Conservation (phyloP, 2,113 vertebrate species). For the Oryzias curvinotus region DNA sequence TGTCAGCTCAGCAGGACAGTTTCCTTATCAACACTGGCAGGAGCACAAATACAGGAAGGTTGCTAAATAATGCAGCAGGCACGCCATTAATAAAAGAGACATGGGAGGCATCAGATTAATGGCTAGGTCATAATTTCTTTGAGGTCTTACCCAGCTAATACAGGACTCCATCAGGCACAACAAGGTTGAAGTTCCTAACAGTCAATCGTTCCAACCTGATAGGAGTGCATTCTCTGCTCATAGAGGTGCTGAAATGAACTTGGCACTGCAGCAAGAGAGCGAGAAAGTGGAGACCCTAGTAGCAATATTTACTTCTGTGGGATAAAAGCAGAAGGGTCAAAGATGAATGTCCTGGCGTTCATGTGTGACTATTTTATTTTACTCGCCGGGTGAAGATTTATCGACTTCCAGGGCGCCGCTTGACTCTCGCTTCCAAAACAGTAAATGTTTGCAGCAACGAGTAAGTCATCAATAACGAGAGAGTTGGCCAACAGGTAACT, state of each 20-base stretch:
- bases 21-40: slow-evolving; percentile 57
- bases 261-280: neutral
- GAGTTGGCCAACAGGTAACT: slow-evolving; percentile 51
- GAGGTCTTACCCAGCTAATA: slow-evolving; percentile 39
- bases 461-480: slow-evolving; percentile 50
- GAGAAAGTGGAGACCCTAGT: slow-evolving; percentile 20
- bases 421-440: slow-evolving; percentile 47
- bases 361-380: slow-evolving; percentile 50
- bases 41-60: slow-evolving; percentile 59
- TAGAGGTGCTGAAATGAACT: slow-evolving; percentile 9
- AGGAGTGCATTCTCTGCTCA: slow-evolving; percentile 9
- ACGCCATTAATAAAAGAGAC: slow-evolving; percentile 60
- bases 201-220: slow-evolving; percentile 27
- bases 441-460: slow-evolving; percentile 71
- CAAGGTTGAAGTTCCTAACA: slow-evolving; percentile 46
- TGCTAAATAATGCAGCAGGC: slow-evolving; percentile 72
- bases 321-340: slow-evolving; percentile 44
- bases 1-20: slow-evolving; percentile 52
- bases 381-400: slow-evolving; percentile 53
- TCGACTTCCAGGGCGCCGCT: slow-evolving; percentile 44
- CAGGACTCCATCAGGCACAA: slow-evolving; percentile 42
- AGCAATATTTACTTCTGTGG: slow-evolving; percentile 60
- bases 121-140: slow-evolving; percentile 54
- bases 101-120: slow-evolving; percentile 62
- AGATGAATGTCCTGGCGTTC: slow-evolving; percentile 44